Base-by-base conservation (phyloP, 2,113 vertebrate genomes). In the Macrotis lagotis region DNA sequence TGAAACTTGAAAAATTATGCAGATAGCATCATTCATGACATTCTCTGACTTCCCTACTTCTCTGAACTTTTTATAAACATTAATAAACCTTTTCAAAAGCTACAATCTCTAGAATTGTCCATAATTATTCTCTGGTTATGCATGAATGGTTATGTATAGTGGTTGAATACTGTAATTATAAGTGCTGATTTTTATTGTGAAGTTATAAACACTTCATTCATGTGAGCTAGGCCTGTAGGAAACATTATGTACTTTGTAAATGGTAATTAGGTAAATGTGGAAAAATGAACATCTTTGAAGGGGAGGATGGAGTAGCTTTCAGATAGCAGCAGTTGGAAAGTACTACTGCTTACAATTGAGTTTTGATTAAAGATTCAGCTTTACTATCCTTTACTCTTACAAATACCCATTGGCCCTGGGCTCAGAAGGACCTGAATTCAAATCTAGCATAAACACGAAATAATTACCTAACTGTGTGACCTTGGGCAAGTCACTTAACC, bases 121-220 rank as follows among this genome's bases (percentile, higher is more conserved):
- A 89, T 94, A 97, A 51, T 97, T 97, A 96, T 96, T 96, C 90
- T 96, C 94, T 49, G 92, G 66, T 74, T 97, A 91, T 96, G 94
- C 96, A 96, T 96, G 97, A 98, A 59, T 97, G 53, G 24, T 48
- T 95, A 89, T 92, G 53, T 93, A 91, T 93, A 93, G 90, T 95
- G 59, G 3, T 92, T 91, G 93, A 98, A 98, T 94, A 96, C 90
- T 97, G 52, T 92, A 98, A 97, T 98, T 98, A 98, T 97, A 88
- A 95, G 91, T 50, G 96, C 94, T 98, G 94, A 97, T 96, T 98
- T 98, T 98, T 96, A 96, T 91, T 97, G 95, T 96, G 55, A 96
- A 94, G 48, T 94, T 97, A 53, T 96, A 98, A 94, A 11, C 51
- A 92, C 88, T 97, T 97, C 51, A 96, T 95, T 88, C 95, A 53